Percentiles rank a stretch among this genome's conserved stretches.
phyloP scores from a whole-genome alignment of 2,797 vertebrate species.

The Telmatherina bonti region DNA sequence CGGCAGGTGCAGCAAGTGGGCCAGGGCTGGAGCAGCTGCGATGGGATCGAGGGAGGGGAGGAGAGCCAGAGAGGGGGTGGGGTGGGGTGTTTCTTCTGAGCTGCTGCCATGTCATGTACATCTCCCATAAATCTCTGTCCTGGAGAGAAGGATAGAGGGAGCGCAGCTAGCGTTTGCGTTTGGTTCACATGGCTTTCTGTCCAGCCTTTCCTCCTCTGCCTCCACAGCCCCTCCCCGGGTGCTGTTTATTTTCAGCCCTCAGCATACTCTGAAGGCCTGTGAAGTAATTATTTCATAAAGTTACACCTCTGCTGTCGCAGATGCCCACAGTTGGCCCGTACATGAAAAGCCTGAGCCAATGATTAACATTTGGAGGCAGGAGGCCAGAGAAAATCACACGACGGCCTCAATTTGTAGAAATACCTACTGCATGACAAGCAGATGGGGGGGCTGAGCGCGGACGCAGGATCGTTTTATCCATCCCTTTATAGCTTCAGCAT shows the following conservation, averaged over 20 bases:
- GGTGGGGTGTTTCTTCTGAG: constrained; percentile 76
- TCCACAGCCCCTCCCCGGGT: constrained; percentile 27
- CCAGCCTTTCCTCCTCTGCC: constrained; percentile 18
- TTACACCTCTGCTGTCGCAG: constrained; percentile 76
- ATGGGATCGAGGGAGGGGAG: constrained; percentile 55
- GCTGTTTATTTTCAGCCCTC: constrained; percentile 82
- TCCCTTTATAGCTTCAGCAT: constrained; percentile 28
- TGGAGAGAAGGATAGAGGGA: constrained; percentile 30
- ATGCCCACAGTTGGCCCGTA: constrained; percentile 71
- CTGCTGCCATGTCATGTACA: constrained; percentile 83
- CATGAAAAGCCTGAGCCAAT: constrained; percentile 72
- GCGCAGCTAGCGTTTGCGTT: constrained; percentile 78
- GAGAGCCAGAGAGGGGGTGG: constrained; percentile 24
- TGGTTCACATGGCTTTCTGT: constrained; percentile 63
- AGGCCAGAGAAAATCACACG: constrained; percentile 60
- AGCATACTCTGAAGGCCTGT: constrained; percentile 75
- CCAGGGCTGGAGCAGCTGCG: constrained; percentile 71
- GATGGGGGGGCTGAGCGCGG: constrained; percentile 26
- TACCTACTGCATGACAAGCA: constrained; percentile 55
- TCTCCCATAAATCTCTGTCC: constrained; percentile 85
- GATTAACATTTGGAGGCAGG: constrained; percentile 70
- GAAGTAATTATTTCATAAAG: constrained; percentile 83
- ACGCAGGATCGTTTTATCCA: constrained; percentile 35
- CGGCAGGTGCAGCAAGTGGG: constrained; percentile 74
- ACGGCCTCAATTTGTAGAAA: constrained; percentile 57